Evolutionary conservation across 2,888 invertebrate species (phyloP).

Genomic region (Tetranychus truncatus): DNA sequence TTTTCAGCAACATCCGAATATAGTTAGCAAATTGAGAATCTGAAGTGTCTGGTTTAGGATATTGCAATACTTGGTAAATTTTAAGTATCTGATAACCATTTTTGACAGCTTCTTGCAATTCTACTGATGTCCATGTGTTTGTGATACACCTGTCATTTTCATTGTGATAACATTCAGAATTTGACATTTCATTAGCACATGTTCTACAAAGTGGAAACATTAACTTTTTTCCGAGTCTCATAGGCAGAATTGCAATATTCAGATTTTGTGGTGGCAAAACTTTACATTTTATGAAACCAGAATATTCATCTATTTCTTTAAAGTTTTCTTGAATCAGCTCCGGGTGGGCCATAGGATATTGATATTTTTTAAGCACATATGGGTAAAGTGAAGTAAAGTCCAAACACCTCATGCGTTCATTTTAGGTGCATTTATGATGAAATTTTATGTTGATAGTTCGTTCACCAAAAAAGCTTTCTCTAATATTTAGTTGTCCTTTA

Average conservation of each 20-base stretch:
- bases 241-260: slow-evolving; percentile 29
- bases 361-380: slow-evolving; percentile 14
- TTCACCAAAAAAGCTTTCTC: slow-evolving; percentile 29
- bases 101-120: no score
- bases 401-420: slow-evolving; percentile 23
- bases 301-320: slow-evolving; percentile 18
- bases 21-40: slow-evolving; percentile 28
- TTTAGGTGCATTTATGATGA: slow-evolving; percentile 22
- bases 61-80: slow-evolving; percentile 29
- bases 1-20: slow-evolving; percentile 27
- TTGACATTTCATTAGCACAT: no score
- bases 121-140: no score
- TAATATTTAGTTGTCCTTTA: neutral
- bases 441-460: slow-evolving; percentile 28
- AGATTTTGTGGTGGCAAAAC: slow-evolving; percentile 28
- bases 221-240: slow-evolving; percentile 23
- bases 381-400: slow-evolving; percentile 29
- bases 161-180: no score
- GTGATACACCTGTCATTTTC: no score
- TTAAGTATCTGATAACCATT: slow-evolving; percentile 9
- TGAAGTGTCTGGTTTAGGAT: slow-evolving; percentile 17
- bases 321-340: slow-evolving; percentile 26
- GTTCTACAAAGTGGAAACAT: no score
- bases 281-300: slow-evolving; percentile 28
- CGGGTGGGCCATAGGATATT: slow-evolving; percentile 28